Base-by-base conservation (phyloP, 2,888 invertebrate species). In the Caenorhabditis panamensis region DNA sequence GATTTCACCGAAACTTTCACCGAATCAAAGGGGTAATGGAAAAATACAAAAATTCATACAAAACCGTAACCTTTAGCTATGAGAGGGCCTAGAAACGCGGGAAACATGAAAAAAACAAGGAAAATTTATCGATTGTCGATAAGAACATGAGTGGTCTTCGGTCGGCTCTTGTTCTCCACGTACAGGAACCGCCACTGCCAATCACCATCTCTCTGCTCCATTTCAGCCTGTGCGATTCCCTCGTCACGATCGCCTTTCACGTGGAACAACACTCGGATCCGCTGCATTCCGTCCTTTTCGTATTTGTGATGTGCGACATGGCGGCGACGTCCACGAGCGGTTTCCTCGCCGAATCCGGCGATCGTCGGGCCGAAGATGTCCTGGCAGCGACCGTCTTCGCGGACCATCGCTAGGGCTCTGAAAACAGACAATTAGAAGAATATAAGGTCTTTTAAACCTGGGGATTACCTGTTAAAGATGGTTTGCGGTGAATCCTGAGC, bases 241-340 rank as follows among this genome's bases (percentile, higher is more conserved):
- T 87, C 84, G 64, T 81, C 85, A 11, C 86, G 83, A 11, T 84
- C 86, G 16, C 89, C 89, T 80, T 89, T 88, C 24, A 89, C 59
- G 63, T 88, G 89, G 67, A 88, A 89, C 56, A 88, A 82, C 26
- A 90, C 85, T 20, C 90, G 83, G 58, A 90, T 84, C 18, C 90
- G 71, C 63, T 88, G 84, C 64, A 86, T 71, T 11, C 89, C 90
- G 62, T 89, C 89, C 63, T 88, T 88, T 47, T 85, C 82, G 75
- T 86, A 86, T 51, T 83, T 84, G 68, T 88, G 87, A 61, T 83
- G 78, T 2, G 88, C 88, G 13, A 88, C 86, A 66, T 88, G 88
- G 24, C 88, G 79, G 11, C 88, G 79, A 37, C 86, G 72, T 13
- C 88, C 86, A 9, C 86, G 84, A 5, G 84, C 69, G 1, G 84